Conservation (phyloP, 2,888 invertebrate species). For the Azorinus chamasolen region DNA sequence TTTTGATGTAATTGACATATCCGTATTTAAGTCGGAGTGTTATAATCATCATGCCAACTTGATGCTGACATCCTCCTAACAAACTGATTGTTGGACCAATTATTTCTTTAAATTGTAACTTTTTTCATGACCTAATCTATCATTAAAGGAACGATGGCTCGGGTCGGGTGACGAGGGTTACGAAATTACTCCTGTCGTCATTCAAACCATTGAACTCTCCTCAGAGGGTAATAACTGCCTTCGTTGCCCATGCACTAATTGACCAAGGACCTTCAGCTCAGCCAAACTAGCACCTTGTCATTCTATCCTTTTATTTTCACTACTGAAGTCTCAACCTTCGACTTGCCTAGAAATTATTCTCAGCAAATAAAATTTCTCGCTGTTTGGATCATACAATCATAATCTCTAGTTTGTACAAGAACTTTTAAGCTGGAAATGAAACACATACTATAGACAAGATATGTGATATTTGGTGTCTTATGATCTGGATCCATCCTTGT, state of each 20-base stretch:
- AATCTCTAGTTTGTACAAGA: too few species aligned
- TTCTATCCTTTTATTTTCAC: slow-evolving; percentile 52
- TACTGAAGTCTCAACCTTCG: slow-evolving; percentile 19
- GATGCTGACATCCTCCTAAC: slow-evolving; percentile 38
- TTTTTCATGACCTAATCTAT: slow-evolving; percentile 48
- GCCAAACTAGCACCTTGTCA: slow-evolving; percentile 44
- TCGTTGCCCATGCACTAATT: slow-evolving; percentile 49
- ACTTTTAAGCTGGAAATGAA: too few species aligned
- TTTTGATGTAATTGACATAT: slow-evolving; percentile 48
- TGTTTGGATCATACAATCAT: too few species aligned
- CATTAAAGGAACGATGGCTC: too few species aligned
- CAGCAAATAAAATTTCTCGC: slow-evolving; percentile 1
- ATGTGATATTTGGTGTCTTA: too few species aligned
- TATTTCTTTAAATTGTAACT: slow-evolving; percentile 64
- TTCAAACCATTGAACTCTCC: neutral
- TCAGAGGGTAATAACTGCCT: slow-evolving; percentile 49
- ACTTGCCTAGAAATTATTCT: neutral
- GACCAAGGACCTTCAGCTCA: slow-evolving; percentile 27
- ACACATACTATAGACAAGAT: too few species aligned
- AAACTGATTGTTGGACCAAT: slow-evolving; percentile 39
- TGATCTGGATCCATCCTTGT: too few species aligned
- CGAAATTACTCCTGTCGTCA: slow-evolving; percentile 38
- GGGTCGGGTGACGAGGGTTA: slow-evolving; percentile 30
- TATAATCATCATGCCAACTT: slow-evolving; percentile 46
- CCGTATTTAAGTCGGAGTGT: slow-evolving; percentile 22